A percentile compares a stretch with the other conserved stretches of the same genome.
phyloP scores from a whole-genome alignment of 2,797 vertebrate species.

The Mormyrops attenuatus region DNA sequence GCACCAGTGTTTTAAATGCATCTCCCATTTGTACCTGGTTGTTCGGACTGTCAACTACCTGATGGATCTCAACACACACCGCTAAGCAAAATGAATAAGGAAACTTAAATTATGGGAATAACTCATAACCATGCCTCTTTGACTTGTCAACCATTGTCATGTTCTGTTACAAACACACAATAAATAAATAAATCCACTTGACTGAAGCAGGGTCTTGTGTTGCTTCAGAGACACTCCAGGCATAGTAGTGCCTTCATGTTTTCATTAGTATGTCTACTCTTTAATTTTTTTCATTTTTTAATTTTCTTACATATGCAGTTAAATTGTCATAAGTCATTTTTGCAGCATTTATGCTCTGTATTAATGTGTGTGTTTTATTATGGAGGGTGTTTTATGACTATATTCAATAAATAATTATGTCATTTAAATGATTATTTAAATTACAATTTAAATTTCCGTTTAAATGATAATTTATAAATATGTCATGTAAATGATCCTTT shows the following conservation, averaged over 20 bases:
- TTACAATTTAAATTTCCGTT: not conserved
- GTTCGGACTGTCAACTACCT: not conserved
- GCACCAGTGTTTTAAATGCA: constrained; percentile 28
- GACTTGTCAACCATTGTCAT: not conserved
- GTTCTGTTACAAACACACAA: not conserved
- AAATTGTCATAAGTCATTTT: not conserved
- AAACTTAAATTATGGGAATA: not conserved
- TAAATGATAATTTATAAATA: not conserved
- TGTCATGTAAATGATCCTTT: not conserved
- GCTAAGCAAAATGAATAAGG: not conserved
- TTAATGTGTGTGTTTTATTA: not conserved
- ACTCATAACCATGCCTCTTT: not conserved
- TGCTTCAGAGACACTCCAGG: not conserved
- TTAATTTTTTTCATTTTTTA: not conserved
- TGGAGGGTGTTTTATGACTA: not conserved
- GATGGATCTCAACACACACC: not conserved
- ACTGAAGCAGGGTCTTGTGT: not conserved
- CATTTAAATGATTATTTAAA: not conserved
- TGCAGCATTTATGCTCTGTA: not conserved
- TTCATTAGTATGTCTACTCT: not conserved
- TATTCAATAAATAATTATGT: not conserved
- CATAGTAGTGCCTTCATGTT: not conserved
- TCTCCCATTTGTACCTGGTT: not conserved
- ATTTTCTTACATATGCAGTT: not conserved
- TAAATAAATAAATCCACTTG: not conserved